These are phyloP conservation scores for Etheostoma cragini DNA, from an alignment of 2,113 vertebrate genomes.

Conservation along the genomic window DNA sequence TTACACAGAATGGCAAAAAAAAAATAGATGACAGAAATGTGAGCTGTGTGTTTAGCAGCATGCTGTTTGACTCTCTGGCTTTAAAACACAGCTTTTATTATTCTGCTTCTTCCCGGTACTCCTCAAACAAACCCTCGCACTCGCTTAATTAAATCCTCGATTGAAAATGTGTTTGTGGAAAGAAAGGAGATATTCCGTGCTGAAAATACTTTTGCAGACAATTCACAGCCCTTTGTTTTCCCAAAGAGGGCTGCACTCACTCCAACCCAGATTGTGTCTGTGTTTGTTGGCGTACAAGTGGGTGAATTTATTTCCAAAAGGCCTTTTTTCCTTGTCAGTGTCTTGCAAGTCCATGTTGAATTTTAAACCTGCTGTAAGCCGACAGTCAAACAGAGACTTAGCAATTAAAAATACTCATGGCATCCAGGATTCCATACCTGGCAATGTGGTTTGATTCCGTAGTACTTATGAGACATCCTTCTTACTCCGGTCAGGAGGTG, in stretches of 20 bases:
- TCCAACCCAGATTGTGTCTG: conserved; percentile 61
- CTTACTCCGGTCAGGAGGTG: conserved; percentile 23
- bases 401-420: conserved; percentile 56
- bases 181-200: conserved; percentile 72
- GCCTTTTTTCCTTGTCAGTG: conserved; percentile 32
- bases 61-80: conserved; percentile 57
- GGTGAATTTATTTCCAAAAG: conserved; percentile 59
- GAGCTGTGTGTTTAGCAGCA: conserved; percentile 70
- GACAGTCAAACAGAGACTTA: conserved; percentile 47
- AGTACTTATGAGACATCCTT: conserved; percentile 52
- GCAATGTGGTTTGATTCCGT: conserved; percentile 41
- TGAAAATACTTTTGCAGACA: conserved; percentile 66
- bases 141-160: conserved; percentile 74
- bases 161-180: conserved; percentile 71
- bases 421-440: conserved; percentile 40
- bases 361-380: conserved; percentile 49
- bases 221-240: conserved; percentile 65
- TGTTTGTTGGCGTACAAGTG: conserved; percentile 65
- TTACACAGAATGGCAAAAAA: conserved; percentile 30
- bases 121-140: conserved; percentile 68
- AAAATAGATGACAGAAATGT: conserved; percentile 63
- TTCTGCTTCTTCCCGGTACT: conserved; percentile 61
- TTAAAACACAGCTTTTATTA: conserved; percentile 63
- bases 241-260: conserved; percentile 48
- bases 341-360: conserved; percentile 29